phyloP scores from a whole-genome alignment of 2,797 vertebrate genomes.

The Xenops minutus region DNA sequence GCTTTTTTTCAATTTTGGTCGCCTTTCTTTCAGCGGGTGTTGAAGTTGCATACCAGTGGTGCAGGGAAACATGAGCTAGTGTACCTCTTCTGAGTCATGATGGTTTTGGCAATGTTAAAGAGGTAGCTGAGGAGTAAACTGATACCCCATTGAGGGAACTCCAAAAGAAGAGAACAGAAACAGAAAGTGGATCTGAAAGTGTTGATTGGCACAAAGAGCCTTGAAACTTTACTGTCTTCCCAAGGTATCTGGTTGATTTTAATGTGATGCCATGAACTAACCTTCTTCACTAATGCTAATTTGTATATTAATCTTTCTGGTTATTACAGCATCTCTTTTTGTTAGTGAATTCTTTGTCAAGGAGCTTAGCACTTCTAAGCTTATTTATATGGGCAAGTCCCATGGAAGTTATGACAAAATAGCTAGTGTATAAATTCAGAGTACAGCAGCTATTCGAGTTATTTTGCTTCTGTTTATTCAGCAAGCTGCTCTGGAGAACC shows the following conservation, averaged over 20 bases:
- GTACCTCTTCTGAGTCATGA: not conserved
- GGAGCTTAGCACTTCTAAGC: not conserved
- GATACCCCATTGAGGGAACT: not conserved
- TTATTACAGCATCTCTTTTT: not conserved
- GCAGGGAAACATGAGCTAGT: not conserved
- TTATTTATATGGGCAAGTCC: not conserved
- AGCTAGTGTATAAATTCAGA: not conserved
- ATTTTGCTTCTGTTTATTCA: constrained; percentile 7
- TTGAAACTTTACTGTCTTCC: not conserved
- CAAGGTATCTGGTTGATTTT: not conserved
- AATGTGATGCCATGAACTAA: not conserved
- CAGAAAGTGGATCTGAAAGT: not conserved
- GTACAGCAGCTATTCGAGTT: not conserved
- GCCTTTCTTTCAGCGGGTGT: not conserved
- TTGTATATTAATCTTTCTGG: not conserved
- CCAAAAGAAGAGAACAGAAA: not conserved
- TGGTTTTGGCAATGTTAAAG: not conserved
- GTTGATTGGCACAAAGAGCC: not conserved
- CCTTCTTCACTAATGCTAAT: not conserved
- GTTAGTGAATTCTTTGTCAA: not conserved
- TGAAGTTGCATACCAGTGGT: not conserved
- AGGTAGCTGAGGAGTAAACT: not conserved
- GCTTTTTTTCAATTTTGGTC: not conserved
- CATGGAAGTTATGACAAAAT: not conserved
- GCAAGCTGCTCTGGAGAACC: not conserved